A percentile compares a stretch with the other conserved stretches of the same genome.
phyloP scores from a whole-genome alignment of 1,140 invertebrate species.

The Sarcophaga bullata region DNA sequence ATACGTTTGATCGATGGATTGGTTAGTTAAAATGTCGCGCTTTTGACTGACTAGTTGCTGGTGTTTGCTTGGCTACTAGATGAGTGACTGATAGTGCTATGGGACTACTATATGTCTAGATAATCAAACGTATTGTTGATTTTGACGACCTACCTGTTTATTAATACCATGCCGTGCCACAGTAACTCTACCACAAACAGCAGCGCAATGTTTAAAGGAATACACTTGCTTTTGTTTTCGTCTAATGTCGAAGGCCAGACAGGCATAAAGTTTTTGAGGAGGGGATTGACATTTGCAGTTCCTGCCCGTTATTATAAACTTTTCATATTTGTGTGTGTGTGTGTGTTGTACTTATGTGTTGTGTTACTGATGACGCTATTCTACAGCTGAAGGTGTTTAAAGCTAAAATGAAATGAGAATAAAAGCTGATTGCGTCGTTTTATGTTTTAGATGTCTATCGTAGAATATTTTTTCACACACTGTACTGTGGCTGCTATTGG shows the following conservation, averaged over 20 bases:
- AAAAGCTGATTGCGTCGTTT: slow-evolving; percentile 24
- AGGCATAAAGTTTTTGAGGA: not conserved
- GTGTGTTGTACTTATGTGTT: not conserved
- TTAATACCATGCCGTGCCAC: not conserved
- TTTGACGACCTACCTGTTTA: slow-evolving; percentile 39
- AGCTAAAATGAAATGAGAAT: not conserved
- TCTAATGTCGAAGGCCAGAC: slow-evolving; percentile 8
- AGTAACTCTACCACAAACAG: no score
- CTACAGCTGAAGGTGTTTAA: not conserved
- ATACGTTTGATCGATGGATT: slow-evolving; percentile 66
- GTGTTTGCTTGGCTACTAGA: not conserved
- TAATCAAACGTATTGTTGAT: slow-evolving; percentile 35
- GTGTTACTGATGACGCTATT: no score
- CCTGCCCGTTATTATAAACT: slow-evolving; percentile 30
- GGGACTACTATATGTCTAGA: slow-evolving; percentile 30
- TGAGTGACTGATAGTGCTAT: slow-evolving; percentile 9
- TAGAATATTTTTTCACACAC: slow-evolving; percentile 4
- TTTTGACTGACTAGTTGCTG: slow-evolving; percentile 35
- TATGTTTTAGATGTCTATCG: slow-evolving; percentile 26
- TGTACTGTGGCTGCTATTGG: not conserved
- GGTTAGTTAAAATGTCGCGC: slow-evolving; percentile 50
- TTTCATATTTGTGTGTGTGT: not conserved
- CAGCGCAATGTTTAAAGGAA: not conserved
- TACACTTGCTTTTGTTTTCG: slow-evolving; percentile 22
- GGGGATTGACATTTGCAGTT: slow-evolving; percentile 15